Evolutionary conservation across 2,113 vertebrate genomes (phyloP).

Genomic region (Athene cunicularia): DNA sequence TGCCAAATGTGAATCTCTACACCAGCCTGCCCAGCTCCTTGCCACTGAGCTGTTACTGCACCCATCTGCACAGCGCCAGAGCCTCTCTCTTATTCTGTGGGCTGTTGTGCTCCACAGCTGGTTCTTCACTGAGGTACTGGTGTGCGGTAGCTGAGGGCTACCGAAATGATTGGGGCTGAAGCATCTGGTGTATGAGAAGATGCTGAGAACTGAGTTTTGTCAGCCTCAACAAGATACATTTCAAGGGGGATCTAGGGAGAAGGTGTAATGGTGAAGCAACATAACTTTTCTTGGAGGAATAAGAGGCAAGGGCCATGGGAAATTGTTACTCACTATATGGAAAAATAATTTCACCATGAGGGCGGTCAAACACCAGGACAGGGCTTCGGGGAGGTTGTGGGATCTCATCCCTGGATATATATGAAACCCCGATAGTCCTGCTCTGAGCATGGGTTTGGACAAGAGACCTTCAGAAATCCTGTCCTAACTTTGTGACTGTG

Average conservation of each 20-base stretch:
- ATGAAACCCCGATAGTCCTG: background rate
- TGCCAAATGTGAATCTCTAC: accelerated
- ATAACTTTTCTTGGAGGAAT: background rate
- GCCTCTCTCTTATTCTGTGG: background rate
- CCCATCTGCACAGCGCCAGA: background rate
- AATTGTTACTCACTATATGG: background rate
- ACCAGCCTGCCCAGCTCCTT: background rate
- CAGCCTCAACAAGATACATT: background rate
- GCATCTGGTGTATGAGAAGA: background rate
- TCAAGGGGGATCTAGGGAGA: background rate
- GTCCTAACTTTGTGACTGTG: background rate
- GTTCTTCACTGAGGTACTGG: accelerated
- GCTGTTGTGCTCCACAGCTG: background rate
- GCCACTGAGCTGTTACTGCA: background rate
- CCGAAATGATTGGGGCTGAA: background rate
- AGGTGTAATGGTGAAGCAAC: background rate
- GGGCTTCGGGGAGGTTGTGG: background rate
- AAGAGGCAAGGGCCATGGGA: background rate
- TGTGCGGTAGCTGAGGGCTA: background rate
- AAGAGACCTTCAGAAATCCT: background rate
- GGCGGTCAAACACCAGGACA: background rate
- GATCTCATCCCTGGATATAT: background rate
- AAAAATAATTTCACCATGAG: accelerated
- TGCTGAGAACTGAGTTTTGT: background rate
- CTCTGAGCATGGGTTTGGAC: background rate